Conservation (phyloP, 2,888 invertebrate genomes). For the Harpagoxenus sublaevis region DNA sequence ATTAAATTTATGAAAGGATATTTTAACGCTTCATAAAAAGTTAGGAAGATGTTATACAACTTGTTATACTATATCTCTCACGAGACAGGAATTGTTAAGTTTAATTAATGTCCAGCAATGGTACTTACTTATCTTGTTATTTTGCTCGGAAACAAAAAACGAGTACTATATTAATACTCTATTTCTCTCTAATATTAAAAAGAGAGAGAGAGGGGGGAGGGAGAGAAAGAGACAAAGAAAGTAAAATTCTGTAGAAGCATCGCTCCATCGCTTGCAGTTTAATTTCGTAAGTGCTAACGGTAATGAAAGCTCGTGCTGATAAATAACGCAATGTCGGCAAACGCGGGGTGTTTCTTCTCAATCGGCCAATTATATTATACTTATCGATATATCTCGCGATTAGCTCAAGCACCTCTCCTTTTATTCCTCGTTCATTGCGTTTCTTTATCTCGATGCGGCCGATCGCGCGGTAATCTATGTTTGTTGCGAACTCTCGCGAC, state of each 20-base stretch:
- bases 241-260: not conserved
- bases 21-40: not conserved
- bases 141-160: not conserved
- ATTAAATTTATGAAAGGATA: not conserved
- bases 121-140: not conserved
- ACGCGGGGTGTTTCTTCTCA: not conserved
- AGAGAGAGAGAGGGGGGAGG: not conserved
- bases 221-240: not conserved
- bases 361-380: constrained; percentile 35
- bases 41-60: not conserved
- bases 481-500: constrained; percentile 8
- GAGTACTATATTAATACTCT: not conserved
- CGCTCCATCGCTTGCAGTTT: not conserved
- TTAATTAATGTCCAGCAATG: not conserved
- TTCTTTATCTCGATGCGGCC: not conserved
- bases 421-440: not conserved
- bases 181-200: not conserved
- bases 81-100: not conserved
- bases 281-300: constrained; percentile 41
- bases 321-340: not conserved
- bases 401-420: not conserved
- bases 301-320: constrained; percentile 25
- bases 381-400: constrained; percentile 24
- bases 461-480: constrained; percentile 20
- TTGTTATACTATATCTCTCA: too few relatives aligned